Percentiles rank a stretch among this genome's conserved stretches.
Conservation (phyloP, 2,888 invertebrate genomes). For the Dynastes maya region DNA sequence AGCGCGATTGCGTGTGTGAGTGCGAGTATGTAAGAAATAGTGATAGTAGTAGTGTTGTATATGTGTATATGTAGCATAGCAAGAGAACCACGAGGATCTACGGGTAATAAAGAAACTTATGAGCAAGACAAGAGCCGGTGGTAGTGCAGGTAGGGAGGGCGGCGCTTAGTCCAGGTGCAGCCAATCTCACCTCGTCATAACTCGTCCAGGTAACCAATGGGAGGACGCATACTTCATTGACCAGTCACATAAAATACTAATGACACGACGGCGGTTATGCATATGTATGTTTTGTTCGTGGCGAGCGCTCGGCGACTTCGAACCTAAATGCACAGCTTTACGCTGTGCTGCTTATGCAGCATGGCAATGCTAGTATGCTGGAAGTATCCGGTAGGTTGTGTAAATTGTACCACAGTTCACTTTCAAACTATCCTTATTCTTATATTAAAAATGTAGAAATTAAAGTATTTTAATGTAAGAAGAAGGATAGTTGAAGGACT, state of each 20-base stretch:
- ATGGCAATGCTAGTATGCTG: no score
- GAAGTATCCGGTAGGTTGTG: no score
- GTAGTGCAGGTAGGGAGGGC: slow-evolving; percentile 64
- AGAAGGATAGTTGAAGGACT: no score
- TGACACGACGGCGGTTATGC: slow-evolving; percentile 63
- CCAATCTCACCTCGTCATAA: slow-evolving; percentile 72
- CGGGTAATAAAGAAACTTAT: slow-evolving; percentile 69
- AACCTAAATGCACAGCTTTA: not conserved
- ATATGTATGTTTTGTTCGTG: slow-evolving; percentile 56
- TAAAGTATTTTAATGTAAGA: no score
- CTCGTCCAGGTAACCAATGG: slow-evolving; percentile 69
- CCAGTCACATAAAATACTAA: slow-evolving; percentile 69
- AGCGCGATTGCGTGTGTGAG: not conserved
- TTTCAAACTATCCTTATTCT: no score
- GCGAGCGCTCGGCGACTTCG: slow-evolving; percentile 46
- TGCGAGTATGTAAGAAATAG: not conserved
- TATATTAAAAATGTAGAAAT: no score
- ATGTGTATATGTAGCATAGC: slow-evolving; percentile 2
- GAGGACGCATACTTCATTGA: slow-evolving; percentile 68
- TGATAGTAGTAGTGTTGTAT: slow-evolving; percentile 6
- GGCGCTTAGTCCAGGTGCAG: slow-evolving; percentile 68
- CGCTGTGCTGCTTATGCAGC: no score
- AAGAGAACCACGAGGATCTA: slow-evolving; percentile 52
- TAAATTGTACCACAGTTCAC: no score
- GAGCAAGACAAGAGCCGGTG: slow-evolving; percentile 67